Conservation (phyloP, 2,113 vertebrate genomes). For the Trogon melanurus region DNA sequence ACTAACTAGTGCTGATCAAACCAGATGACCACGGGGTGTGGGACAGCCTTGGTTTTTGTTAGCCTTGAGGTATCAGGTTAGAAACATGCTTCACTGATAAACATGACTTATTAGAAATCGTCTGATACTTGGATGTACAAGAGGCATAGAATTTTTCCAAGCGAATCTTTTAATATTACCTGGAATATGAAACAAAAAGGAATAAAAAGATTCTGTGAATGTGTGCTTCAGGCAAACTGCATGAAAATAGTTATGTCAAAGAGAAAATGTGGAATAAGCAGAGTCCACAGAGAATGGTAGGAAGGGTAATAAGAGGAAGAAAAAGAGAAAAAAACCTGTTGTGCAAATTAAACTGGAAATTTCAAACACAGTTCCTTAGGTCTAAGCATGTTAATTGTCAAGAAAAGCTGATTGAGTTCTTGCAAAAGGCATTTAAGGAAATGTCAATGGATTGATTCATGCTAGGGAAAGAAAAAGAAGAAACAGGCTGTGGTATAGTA, state of each 20-base stretch:
- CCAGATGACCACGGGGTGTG: rapidly evolving
- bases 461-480: neutral
- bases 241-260: neutral
- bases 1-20: neutral
- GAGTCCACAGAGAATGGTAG: neutral
- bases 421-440: neutral
- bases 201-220: neutral
- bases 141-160: neutral
- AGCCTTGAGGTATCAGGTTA: neutral
- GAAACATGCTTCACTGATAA: neutral
- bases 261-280: neutral
- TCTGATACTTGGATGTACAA: neutral
- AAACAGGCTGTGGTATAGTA: neutral
- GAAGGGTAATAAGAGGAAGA: neutral
- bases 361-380: neutral
- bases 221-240: neutral
- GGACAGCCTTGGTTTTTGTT: neutral
- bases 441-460: neutral
- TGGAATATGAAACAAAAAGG: neutral
- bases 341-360: neutral
- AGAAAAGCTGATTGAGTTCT: neutral
- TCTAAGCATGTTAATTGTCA: neutral
- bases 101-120: neutral
- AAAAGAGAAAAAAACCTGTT: neutral
- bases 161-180: neutral